These are phyloP conservation scores for Rutpela maculata DNA, from an alignment of 2,888 invertebrate genomes.

Conservation along the genomic window DNA sequence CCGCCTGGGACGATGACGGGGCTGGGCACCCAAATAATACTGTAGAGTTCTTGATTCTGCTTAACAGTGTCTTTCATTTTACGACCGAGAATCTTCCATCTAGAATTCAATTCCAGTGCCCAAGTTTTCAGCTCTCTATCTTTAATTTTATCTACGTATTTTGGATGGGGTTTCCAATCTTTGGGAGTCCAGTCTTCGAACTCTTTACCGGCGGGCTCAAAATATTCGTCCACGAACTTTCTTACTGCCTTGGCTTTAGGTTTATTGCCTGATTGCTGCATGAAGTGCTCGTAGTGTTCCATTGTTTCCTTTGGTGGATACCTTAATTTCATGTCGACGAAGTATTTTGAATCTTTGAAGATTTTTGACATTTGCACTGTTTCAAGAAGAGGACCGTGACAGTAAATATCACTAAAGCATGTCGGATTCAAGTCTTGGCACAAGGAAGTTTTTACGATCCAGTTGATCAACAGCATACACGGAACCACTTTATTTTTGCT, in stretches of 20 bases:
- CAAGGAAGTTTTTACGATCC: too few species aligned
- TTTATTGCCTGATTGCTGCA: neutral
- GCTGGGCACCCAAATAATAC: conserved; percentile 73
- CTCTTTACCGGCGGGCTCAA: conserved; percentile 74
- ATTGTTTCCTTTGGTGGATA: conserved; percentile 13
- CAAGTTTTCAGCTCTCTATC: conserved; percentile 79
- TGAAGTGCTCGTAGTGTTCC: neutral
- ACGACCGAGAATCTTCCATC: conserved; percentile 79
- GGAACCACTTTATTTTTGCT: too few species aligned
- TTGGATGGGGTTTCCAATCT: conserved; percentile 78
- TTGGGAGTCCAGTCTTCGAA: conserved; percentile 78
- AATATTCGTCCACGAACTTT: conserved; percentile 11
- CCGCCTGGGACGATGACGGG: conserved; percentile 83
- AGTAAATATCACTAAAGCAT: conserved; percentile 67
- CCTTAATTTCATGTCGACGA: conserved; percentile 78
- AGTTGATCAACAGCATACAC: too few species aligned
- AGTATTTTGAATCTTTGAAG: conserved; percentile 87
- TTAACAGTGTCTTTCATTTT: conserved; percentile 78
- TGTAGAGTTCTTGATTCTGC: conserved; percentile 72
- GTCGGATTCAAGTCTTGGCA: neutral
- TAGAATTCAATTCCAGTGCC: conserved; percentile 77
- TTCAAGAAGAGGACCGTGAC: conserved; percentile 83
- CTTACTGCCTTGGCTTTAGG: neutral
- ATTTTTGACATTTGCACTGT: conserved; percentile 82
- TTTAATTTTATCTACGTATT: conserved; percentile 77